Conservation (phyloP, 2,113 vertebrate species). For the Aegypius monachus region DNA sequence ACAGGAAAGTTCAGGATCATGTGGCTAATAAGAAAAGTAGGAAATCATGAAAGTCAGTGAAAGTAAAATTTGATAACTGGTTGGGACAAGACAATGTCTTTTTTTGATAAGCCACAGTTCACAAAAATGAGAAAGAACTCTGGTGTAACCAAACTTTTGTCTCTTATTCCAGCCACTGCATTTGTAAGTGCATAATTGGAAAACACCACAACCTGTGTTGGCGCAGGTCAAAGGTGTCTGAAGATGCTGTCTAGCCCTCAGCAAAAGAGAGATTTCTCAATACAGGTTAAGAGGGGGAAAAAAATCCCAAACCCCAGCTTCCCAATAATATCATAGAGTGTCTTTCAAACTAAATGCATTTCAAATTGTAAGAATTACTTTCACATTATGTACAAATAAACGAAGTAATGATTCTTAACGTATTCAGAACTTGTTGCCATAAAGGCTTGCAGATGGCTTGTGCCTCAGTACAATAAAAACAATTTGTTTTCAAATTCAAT, state of each 20-base stretch:
- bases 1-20: neutral
- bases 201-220: neutral
- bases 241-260: neutral
- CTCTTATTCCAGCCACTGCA: neutral
- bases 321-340: neutral
- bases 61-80: neutral
- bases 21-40: neutral
- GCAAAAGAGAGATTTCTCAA: neutral
- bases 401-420: neutral
- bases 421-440: neutral
- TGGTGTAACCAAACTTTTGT: neutral
- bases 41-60: neutral
- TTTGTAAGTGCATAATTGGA: rapidly evolving
- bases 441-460: neutral
- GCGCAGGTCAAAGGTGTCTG: neutral
- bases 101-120: neutral
- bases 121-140: neutral
- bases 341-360: neutral
- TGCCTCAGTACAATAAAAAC: neutral
- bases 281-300: neutral
- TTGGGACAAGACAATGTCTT: neutral
- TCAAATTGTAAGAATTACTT: neutral
- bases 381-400: neutral
- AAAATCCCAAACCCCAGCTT: neutral
- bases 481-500: neutral